A percentile compares a stretch with the other conserved stretches of the same genome.
phyloP scores from a whole-genome alignment of 35 echinoderm and acorn worm species.

The Ophioderma brevispina region DNA sequence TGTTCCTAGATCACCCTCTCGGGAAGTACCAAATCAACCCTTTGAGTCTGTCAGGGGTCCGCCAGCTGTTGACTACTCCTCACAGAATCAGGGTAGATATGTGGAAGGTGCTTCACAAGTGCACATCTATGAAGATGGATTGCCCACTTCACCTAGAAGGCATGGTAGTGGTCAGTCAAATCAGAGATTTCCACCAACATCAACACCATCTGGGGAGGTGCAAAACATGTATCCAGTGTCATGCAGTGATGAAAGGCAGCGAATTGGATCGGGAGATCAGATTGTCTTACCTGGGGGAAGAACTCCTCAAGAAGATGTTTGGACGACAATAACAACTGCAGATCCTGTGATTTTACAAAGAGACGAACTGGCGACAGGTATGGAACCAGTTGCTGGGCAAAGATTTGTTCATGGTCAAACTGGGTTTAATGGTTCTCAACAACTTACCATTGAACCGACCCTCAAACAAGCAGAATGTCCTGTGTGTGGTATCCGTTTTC shows the following conservation, averaged over 20 bases:
- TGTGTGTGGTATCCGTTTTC: neutral
- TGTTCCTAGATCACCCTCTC: neutral
- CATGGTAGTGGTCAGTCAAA: neutral
- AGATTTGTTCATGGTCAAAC: neutral
- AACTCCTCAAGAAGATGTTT: neutral
- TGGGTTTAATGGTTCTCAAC: too few relatives aligned
- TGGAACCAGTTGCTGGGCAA: neutral
- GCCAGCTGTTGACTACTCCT: neutral
- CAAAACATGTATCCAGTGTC: neutral
- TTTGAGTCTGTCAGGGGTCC: neutral
- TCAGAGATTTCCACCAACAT: neutral
- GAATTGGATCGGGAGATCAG: neutral
- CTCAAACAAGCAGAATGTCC: neutral
- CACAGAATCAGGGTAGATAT: neutral
- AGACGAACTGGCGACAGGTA: neutral
- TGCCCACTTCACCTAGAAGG: neutral
- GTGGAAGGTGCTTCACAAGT: neutral
- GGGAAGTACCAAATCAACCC: neutral
- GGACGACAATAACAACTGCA: too few relatives aligned
- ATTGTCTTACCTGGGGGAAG: neutral
- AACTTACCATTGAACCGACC: too few relatives aligned
- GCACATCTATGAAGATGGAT: neutral
- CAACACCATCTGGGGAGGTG: neutral
- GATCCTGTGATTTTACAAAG: neutral
- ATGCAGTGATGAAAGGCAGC: neutral